Evolutionary conservation across 1,140 invertebrate genomes (phyloP).

Genomic region (Tetragonula clypearis): DNA sequence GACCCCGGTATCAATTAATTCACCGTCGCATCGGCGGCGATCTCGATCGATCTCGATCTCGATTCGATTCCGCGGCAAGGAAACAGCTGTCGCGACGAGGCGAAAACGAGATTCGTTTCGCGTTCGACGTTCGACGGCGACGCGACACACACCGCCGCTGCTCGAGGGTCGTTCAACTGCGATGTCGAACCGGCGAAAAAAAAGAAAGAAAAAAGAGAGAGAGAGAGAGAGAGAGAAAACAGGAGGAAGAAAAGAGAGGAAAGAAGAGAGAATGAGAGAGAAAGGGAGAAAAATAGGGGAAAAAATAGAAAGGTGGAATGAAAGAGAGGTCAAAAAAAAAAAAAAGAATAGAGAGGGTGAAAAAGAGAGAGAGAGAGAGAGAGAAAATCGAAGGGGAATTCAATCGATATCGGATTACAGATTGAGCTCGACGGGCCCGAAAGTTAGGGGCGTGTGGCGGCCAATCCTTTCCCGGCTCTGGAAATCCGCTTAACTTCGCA

Average conservation of each 20-base stretch:
- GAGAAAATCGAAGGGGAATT: constrained; percentile 35
- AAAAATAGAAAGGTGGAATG: neutral
- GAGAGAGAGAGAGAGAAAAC: too few relatives aligned
- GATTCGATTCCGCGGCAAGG: constrained; percentile 2
- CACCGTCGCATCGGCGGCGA: neutral
- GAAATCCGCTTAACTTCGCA: constrained; percentile 73
- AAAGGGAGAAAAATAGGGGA: neutral
- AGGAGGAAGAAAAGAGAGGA: neutral
- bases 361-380: neutral
- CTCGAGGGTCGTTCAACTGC: constrained; percentile 29
- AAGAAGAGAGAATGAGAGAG: neutral
- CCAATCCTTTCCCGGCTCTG: constrained; percentile 65
- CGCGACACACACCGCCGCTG: neutral
- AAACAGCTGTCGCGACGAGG: constrained; percentile 26
- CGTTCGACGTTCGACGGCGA: constrained; percentile 2
- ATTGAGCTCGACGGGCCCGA: constrained; percentile 48
- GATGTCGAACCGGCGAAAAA: constrained; percentile 6
- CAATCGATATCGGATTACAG: constrained; percentile 54
- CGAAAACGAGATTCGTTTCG: constrained; percentile 16
- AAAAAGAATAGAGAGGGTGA: neutral
- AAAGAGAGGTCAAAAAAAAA: neutral
- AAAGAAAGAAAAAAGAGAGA: neutral
- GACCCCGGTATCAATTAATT: constrained; percentile 11
- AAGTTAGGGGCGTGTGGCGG: constrained; percentile 49
- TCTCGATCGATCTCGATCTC: neutral